Base-by-base conservation (phyloP, 2,888 invertebrate species). In the Eurytoma californica region DNA sequence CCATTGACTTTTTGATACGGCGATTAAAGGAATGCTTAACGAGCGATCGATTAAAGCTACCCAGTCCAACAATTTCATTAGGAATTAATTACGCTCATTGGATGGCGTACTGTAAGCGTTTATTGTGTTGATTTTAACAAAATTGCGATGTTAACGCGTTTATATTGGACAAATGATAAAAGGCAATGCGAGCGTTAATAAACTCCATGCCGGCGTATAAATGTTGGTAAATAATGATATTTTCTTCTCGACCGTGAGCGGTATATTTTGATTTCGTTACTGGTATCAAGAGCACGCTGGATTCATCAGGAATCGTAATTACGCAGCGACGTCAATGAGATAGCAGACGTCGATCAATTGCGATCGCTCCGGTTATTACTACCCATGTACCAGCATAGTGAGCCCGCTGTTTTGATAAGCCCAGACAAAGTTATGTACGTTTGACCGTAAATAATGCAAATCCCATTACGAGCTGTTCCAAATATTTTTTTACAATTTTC, bases 281-380 rank as follows among this genome's bases (percentile, higher is more conserved):
- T 18, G 58, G 51, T 55, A 74, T 74, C 39, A 20, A 67, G 55
- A 30, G 58, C 57, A 65, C 12, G 18, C 53, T 79, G 67, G 55
- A 76, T 72, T 57, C 63, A 68, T 73, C 68, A 72, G 63, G 30
- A 80, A 77, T 76, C 68, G 68, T 72, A 80, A 80, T 80, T 80
- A 80, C 77, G 68, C 53, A 68, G 61, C 72, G 55, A 67, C 67
- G 57, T 65, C 53, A 47, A 63, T 63, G 47, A 47, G 75, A 79
- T 75, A 76, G 72, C 55, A 72, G 72, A 60, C 77, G 77, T 65
- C 80, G 77, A 80, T 80, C 80, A 80, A 80, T 80, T 72, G 72
- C 77, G 72, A 79, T 74, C 60, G 47, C 57, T 69, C 39, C 65
- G 68, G 72, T 76, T 77, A 80, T 72, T 77, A 72, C 70, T 73